Base-by-base conservation (phyloP, 2,797 vertebrate genomes). In the Rhodeus uyekii region DNA sequence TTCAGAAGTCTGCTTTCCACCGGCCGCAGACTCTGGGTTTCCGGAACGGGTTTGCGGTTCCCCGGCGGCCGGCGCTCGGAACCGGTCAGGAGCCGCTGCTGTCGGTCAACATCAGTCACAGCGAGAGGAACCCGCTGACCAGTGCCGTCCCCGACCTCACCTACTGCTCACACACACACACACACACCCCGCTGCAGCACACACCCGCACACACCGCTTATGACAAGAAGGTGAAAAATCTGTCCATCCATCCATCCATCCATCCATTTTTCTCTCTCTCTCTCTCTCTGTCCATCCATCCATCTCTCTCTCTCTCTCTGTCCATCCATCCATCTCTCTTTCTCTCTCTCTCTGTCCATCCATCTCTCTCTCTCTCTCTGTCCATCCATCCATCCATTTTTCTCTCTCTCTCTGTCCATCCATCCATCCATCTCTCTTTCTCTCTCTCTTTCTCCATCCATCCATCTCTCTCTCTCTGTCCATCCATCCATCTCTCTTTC, bases 211-310 rank as follows among this genome's bases (percentile, higher is more conserved):
- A 97, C 1, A 97, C 98, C 84, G 92, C 93, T 84, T 95, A 96
- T 32, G 96, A 99, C 93, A 99, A 99, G 90, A 98, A 99, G 97
- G 98, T 98, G 94, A 81, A 24, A 9, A 75, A 42, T 32, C 74
- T 44, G 0, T 29, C 36, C 42, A 3, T 27, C 50, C 29, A 2
- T 36, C 46, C 29, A 0, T 50, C 16, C 8, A 1, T 58, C 13
- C 19, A 2, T 68, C 3, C 2, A 0, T 68, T 8, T 38, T 3
- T n/a, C 29, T n/a, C 0, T 13, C 36, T 1, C 0, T 42, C 8
- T 12, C 0, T 14, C 65, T 0, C 0, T 24, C 34, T 5, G 0
- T 22, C 9, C 5, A 1, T 67, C 19, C n/a, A 4, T 44, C 24
- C 19, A 4, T 48, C 27, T 3, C 0, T 32, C 9, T 48, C 27